Conservation (phyloP, 2,113 vertebrate genomes). For the Halichoerus grypus region DNA sequence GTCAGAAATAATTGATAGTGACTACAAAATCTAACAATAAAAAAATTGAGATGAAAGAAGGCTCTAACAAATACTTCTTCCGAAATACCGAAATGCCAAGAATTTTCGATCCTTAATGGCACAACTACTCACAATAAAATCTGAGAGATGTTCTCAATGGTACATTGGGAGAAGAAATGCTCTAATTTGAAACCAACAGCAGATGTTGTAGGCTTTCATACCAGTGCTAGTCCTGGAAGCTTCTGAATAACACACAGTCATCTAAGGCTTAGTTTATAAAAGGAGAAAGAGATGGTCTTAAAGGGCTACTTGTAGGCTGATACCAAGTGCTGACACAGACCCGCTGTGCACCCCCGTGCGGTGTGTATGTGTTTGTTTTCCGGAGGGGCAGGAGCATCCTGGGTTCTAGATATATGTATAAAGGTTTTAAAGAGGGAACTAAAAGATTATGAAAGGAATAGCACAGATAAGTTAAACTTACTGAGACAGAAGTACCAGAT, state of each 20-base stretch:
- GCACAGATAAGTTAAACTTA: conserved; percentile 4
- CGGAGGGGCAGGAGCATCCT: not conserved
- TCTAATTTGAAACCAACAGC: conserved; percentile 35
- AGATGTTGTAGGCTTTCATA: not conserved
- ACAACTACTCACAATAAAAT: conserved; percentile 63
- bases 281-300: not conserved
- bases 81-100: conserved; percentile 79
- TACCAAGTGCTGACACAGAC: too few relatives aligned
- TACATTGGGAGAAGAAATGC: conserved; percentile 1
- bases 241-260: not conserved
- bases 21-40: conserved; percentile 62
- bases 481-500: not conserved
- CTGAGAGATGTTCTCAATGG: not conserved
- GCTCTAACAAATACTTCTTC: conserved; percentile 65
- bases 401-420: not conserved
- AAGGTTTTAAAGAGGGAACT: conserved; percentile 43
- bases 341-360: not conserved
- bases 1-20: conserved; percentile 71
- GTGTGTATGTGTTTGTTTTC: not conserved
- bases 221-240: not conserved
- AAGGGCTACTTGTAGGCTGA: not conserved
- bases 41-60: conserved; percentile 54
- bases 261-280: not conserved
- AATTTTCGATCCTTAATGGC: conserved; percentile 60
- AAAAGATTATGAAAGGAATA: conserved; percentile 29